These are phyloP conservation scores for Brachirus orientalis DNA, from an alignment of 2,113 vertebrate species.

Conservation along the genomic window DNA sequence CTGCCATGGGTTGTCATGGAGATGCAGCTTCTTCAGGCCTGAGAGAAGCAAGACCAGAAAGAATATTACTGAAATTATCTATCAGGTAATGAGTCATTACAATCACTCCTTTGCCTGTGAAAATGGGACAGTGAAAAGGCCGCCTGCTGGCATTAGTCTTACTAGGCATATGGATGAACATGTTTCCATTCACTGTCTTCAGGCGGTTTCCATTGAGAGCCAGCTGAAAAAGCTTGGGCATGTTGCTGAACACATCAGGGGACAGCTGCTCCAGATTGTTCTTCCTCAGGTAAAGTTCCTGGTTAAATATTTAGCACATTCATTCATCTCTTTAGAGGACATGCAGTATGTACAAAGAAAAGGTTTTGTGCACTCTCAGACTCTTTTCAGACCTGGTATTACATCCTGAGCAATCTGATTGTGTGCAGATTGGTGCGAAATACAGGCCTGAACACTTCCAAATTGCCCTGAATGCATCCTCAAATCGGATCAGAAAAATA, in stretches of 20 bases:
- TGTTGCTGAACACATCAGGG: slow-evolving; percentile 72
- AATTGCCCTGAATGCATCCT: too few relatives aligned
- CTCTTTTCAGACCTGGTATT: too few relatives aligned
- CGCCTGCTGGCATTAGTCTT: slow-evolving; percentile 25
- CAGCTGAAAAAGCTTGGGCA: slow-evolving; percentile 77
- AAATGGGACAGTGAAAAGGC: not conserved
- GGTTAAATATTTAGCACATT: slow-evolving; percentile 14
- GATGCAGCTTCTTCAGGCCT: slow-evolving; percentile 78
- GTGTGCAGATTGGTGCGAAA: too few relatives aligned
- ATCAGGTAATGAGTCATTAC: not conserved
- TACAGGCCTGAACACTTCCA: too few relatives aligned
- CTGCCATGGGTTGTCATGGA: slow-evolving; percentile 81
- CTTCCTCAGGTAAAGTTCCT: slow-evolving; percentile 83
- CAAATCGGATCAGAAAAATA: too few relatives aligned
- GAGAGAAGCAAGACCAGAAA: not conserved
- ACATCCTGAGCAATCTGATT: too few relatives aligned
- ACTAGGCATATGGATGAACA: slow-evolving; percentile 75
- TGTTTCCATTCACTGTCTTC: slow-evolving; percentile 75
- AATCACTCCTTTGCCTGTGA: not conserved
- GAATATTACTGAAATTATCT: not conserved
- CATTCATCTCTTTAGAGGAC: not conserved
- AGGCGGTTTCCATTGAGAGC: slow-evolving; percentile 82
- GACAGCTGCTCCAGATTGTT: slow-evolving; percentile 75
- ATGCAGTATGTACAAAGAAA: not conserved
- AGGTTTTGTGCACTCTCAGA: not conserved